Evolutionary conservation across 2,113 vertebrate genomes (phyloP), one percentile per base, ranked within the genome.

Genomic region (Paralichthys olivaceus): DNA sequence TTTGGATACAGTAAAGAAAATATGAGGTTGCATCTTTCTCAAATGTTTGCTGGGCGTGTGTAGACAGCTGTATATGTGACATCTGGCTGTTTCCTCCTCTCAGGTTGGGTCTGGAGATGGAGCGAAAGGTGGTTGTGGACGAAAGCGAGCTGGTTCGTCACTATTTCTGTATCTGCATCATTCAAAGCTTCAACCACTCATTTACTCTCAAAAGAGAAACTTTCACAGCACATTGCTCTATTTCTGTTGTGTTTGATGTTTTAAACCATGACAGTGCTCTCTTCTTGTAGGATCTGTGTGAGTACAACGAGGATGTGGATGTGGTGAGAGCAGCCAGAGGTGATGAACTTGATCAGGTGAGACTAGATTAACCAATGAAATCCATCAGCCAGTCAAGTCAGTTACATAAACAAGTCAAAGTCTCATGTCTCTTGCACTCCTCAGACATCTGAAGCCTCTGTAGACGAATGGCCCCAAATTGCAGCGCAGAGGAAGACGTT

Each of bases 281-380:
- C 49, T 51, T 61, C 0, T 71, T 58, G 7, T n/a, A 93, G 91
- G 79, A 87, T 4, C 17, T 29, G 23, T 43, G 60, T 28, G 65
- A 62, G 4, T 70, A 82, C 26, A 1, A 5, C 2, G 79, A 92
- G 4, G 72, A 85, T 11, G 54, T 3, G 29, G 82, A 72, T 53
- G 20, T 67, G 7, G 1, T 77, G 20, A 34, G 8, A 1, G 0
- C 56, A 57, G 9, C 14, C 3, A 72, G n/a, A 53, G 71, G 26
- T 0, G 56, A 29, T 29, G 92, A 81, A 7, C 86, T 85, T 34
- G 77, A 92, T 87, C 84, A 86, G 90, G 92, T 93, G 85, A 77
- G 78, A 25, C 28, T 7, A 43, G 28, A 22, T 23, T 5, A 14
- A 63, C 53, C 1, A 1, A 5, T 22, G 3, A n/a, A 1, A 20